Percentiles rank a stretch among this genome's conserved stretches.
These are phyloP conservation scores for Andrena minutula DNA, from an alignment of 2,888 invertebrate genomes.

Conservation along the genomic window DNA sequence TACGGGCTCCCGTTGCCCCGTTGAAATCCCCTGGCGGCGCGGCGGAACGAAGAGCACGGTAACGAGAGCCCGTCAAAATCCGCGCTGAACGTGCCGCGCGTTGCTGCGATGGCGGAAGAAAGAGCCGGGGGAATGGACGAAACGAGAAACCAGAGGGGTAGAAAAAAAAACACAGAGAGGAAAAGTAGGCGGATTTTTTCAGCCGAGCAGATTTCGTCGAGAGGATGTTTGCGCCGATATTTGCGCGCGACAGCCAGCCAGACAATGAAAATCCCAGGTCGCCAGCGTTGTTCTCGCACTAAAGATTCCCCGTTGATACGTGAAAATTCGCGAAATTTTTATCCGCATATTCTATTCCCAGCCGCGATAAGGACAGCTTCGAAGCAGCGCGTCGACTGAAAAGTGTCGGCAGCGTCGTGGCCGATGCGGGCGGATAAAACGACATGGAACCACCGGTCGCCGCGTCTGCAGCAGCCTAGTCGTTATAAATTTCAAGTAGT, in stretches of 20 bases:
- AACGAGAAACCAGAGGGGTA: background rate
- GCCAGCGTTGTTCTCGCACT: constrained; percentile 33
- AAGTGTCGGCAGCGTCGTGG: no score
- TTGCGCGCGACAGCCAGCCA: constrained; percentile 45
- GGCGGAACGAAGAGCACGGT: background rate
- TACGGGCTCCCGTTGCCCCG: background rate
- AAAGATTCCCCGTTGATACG: constrained; percentile 11
- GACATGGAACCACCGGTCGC: background rate
- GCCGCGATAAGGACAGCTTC: background rate
- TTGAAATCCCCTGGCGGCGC: constrained; percentile 31
- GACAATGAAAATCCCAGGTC: constrained; percentile 15
- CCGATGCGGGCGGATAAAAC: background rate
- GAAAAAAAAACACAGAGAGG: background rate
- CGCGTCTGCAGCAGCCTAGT: background rate
- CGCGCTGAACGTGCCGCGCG: constrained; percentile 16
- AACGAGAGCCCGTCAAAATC: constrained; percentile 45
- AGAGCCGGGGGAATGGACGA: background rate
- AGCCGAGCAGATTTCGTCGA: constrained; percentile 38
- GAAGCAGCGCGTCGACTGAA: no score
- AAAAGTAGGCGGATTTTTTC: constrained; percentile 28
- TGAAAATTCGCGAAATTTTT: background rate
- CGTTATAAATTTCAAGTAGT: constrained; percentile 10
- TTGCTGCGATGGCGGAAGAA: background rate
- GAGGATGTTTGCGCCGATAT: constrained; percentile 46
- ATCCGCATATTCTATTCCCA: constrained; percentile 4